Evolutionary conservation across 2,113 vertebrate genomes (phyloP).

Genomic region (Perognathus longimembris): DNA sequence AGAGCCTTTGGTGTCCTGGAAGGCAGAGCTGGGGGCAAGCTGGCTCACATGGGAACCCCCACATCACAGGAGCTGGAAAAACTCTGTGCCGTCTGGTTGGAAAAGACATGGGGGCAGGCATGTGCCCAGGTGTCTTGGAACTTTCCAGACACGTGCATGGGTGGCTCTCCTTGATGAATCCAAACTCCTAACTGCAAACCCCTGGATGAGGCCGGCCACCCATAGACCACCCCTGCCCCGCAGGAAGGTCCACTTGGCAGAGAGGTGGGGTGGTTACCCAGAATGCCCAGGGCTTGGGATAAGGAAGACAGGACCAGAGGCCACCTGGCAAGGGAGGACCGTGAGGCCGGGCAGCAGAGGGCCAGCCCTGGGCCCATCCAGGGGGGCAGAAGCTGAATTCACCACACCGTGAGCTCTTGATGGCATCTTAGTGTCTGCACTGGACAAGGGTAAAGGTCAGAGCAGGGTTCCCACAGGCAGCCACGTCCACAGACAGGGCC

Average conservation of each 20-base stretch:
- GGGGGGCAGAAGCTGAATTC: not conserved
- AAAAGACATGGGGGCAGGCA: not conserved
- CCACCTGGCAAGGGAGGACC: no score
- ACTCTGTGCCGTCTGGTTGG: not conserved
- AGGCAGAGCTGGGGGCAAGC: no score
- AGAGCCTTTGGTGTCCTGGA: accelerated
- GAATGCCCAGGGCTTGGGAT: not conserved
- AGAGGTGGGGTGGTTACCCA: not conserved
- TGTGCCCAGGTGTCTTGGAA: not conserved
- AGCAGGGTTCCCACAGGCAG: no score
- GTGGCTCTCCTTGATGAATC: not conserved
- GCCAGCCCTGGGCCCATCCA: not conserved
- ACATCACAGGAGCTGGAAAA: not conserved
- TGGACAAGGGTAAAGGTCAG: no score
- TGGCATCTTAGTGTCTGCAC: no score
- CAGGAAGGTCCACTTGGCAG: not conserved
- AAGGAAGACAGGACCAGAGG: no score
- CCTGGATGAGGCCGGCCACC: not conserved
- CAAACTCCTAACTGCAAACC: not conserved
- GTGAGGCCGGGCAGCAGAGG: not conserved
- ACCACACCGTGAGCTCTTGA: no score
- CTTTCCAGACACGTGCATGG: not conserved
- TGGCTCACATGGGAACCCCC: not conserved
- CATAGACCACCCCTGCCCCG: accelerated
- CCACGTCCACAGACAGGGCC: accelerated